phyloP scores from a whole-genome alignment of 2,113 vertebrate species.

The Empidonax alnorum region DNA sequence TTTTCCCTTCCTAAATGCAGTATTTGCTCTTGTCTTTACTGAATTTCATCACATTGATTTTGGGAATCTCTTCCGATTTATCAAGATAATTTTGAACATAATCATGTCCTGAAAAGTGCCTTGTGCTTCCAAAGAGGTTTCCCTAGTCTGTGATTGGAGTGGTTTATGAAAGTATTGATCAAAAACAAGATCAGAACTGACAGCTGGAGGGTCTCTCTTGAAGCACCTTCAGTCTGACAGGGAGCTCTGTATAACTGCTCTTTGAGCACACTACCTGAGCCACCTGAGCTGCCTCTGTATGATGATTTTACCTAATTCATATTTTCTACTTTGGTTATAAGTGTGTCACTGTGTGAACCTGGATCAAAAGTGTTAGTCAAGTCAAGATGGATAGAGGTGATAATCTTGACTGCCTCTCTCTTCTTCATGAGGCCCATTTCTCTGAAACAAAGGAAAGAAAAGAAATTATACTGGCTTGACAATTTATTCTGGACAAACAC shows the following conservation, averaged over 20 bases:
- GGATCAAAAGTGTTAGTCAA: slow-evolving; percentile 18
- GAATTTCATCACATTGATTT: slow-evolving; percentile 50
- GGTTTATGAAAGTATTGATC: slow-evolving; percentile 52
- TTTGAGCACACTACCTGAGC: background rate
- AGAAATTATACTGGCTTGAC: background rate
- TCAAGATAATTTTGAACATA: slow-evolving; percentile 33
- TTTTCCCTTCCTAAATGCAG: background rate
- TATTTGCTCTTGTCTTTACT: slow-evolving; percentile 7
- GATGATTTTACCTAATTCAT: background rate
- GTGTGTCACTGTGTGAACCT: background rate
- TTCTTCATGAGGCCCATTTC: background rate
- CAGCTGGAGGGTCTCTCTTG: background rate
- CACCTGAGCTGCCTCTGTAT: background rate
- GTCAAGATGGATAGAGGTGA: slow-evolving; percentile 13
- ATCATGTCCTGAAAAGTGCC: slow-evolving; percentile 5
- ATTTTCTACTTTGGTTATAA: background rate
- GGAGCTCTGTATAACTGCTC: background rate
- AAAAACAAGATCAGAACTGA: background rate
- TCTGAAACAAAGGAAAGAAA: background rate
- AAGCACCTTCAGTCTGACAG: background rate
- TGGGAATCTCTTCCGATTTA: background rate
- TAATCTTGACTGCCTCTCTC: background rate
- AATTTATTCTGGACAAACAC: slow-evolving; percentile 28
- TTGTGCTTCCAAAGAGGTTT: background rate
- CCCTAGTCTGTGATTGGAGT: background rate